These are phyloP conservation scores for Sebastes aleutianus DNA, from an alignment of 2,797 vertebrate genomes.

Conservation along the genomic window DNA sequence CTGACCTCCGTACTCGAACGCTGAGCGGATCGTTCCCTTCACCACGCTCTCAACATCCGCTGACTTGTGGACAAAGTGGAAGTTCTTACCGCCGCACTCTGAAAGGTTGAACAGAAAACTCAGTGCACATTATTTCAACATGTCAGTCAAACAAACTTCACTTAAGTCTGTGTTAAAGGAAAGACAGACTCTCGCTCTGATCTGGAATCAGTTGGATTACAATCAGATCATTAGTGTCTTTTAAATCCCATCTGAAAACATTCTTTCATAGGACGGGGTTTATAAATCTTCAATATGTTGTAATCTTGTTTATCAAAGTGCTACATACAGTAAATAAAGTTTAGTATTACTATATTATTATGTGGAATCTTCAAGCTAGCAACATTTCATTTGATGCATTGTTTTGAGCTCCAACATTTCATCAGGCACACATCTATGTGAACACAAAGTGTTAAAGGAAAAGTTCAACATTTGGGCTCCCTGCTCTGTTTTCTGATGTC, in stretches of 20 bases:
- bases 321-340: not conserved
- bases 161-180: not conserved
- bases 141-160: not conserved
- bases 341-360: not conserved
- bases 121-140: no score
- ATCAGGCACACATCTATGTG: no score
- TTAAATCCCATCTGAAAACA: not conserved
- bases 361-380: not conserved
- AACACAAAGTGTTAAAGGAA: no score
- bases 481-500: no score
- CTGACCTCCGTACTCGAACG: slow-evolving; percentile 94
- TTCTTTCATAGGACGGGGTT: not conserved
- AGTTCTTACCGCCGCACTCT: slow-evolving; percentile 99
- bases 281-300: not conserved
- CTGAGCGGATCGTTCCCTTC: slow-evolving; percentile 90
- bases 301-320: not conserved
- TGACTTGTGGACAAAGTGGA: slow-evolving; percentile 92
- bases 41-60: slow-evolving; percentile 89
- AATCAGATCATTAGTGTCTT: not conserved
- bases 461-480: no score
- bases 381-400: not conserved
- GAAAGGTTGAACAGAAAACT: not conserved
- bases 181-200: not conserved
- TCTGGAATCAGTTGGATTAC: not conserved
- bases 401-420: no score